A percentile compares a stretch with the other conserved stretches of the same genome.
Evolutionary conservation across 2,888 invertebrate genomes (phyloP).

Genomic region (Macrophya alboannulata): DNA sequence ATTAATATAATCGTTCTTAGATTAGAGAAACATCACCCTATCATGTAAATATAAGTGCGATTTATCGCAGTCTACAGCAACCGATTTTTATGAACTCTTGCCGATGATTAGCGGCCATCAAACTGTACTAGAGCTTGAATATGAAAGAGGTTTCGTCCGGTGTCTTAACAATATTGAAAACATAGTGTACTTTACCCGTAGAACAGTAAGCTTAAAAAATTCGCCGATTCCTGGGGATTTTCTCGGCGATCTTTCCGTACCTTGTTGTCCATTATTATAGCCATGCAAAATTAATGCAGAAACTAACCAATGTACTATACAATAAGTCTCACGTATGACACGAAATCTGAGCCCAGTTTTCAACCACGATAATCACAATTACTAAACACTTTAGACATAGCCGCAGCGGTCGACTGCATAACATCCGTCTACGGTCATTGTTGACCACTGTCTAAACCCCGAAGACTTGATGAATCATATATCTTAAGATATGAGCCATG

Average conservation of each 20-base stretch:
- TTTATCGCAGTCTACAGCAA: too few relatives aligned
- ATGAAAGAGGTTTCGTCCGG: too few relatives aligned
- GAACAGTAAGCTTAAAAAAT: neutral
- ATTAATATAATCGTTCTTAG: too few relatives aligned
- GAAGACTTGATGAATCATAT: neutral
- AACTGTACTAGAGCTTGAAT: too few relatives aligned
- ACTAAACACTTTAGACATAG: neutral
- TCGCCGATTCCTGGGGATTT: slow-evolving; percentile 8
- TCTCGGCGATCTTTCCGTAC: neutral
- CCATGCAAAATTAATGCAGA: neutral
- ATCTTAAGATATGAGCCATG: neutral
- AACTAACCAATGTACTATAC: neutral
- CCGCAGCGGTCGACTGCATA: neutral
- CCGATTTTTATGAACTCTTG: too few relatives aligned
- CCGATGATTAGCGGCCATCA: too few relatives aligned
- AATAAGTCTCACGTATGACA: too few relatives aligned
- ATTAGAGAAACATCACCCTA: too few relatives aligned
- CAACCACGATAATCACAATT: neutral
- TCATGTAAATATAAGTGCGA: too few relatives aligned
- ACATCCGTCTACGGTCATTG: neutral
- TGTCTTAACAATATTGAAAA: too few relatives aligned
- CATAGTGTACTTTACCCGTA: slow-evolving; percentile 62
- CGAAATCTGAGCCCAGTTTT: neutral
- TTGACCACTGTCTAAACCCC: neutral
- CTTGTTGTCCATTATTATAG: neutral